A percentile compares a stretch with the other conserved stretches of the same genome.
These are phyloP conservation scores for Isoperla grammatica DNA, from an alignment of 2,888 invertebrate species.

Conservation along the genomic window DNA sequence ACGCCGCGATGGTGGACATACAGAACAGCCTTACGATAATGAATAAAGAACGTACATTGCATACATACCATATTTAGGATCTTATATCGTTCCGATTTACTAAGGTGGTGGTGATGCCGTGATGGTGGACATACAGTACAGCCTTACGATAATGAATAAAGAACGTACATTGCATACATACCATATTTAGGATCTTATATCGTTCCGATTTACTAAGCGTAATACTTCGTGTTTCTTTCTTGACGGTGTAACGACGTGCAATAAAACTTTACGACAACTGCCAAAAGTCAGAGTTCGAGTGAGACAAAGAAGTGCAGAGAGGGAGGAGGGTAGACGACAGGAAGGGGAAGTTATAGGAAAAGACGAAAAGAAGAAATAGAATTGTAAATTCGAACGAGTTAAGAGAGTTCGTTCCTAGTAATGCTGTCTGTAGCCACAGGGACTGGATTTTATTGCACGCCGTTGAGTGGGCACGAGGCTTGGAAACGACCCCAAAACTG, in stretches of 20 bases:
- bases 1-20: too few relatives aligned
- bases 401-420: conserved; percentile 12
- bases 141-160: too few relatives aligned
- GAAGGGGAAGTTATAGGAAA: background rate
- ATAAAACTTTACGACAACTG: background rate
- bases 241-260: background rate
- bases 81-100: too few relatives aligned
- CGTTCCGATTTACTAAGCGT: too few relatives aligned
- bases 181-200: too few relatives aligned
- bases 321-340: background rate
- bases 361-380: conserved; percentile 17
- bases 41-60: too few relatives aligned
- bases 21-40: too few relatives aligned
- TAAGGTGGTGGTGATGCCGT: too few relatives aligned
- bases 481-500: background rate
- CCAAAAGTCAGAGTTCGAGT: conserved; percentile 3
- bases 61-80: too few relatives aligned
- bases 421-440: conserved; percentile 3
- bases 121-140: too few relatives aligned
- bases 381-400: conserved; percentile 19
- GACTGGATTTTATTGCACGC: background rate
- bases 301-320: background rate
- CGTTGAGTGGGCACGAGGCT: background rate
- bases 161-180: too few relatives aligned
- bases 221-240: background rate